Evolutionary conservation across 2,888 invertebrate genomes (phyloP).

Genomic region (Mythimna lalbum): DNA sequence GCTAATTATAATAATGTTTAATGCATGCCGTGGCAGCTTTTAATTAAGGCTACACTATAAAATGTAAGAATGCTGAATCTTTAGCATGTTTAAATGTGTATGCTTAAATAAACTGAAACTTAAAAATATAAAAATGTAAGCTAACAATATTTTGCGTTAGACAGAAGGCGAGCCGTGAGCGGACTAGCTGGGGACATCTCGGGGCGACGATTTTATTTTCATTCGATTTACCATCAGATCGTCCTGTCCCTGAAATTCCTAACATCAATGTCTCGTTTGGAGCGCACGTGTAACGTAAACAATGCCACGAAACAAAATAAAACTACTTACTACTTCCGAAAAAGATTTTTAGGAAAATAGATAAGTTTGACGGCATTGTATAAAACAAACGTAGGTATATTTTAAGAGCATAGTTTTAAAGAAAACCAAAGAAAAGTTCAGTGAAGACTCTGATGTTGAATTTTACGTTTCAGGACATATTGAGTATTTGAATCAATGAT

Average conservation of each 20-base stretch:
- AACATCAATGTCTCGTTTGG: constrained; percentile 10
- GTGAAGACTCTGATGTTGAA: not conserved
- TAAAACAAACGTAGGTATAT: not conserved
- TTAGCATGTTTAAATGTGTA: too few relatives aligned
- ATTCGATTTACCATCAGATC: constrained; percentile 35
- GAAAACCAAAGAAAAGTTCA: not conserved
- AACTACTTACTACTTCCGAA: constrained; percentile 23
- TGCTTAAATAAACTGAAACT: not conserved
- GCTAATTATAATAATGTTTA: too few relatives aligned
- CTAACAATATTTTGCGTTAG: constrained; percentile 10
- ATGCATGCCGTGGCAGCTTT: too few relatives aligned
- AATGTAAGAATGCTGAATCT: too few relatives aligned
- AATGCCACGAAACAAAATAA: constrained; percentile 25
- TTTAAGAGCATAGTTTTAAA: not conserved
- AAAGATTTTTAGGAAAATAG: constrained; percentile 19
- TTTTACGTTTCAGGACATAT: not conserved
- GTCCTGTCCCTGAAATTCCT: constrained; percentile 37
- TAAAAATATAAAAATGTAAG: constrained; percentile 1
- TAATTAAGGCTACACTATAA: too few relatives aligned
- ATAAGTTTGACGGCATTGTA: not conserved
- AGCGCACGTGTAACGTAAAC: constrained; percentile 26
- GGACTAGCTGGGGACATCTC: constrained; percentile 3
- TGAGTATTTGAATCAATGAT: too few relatives aligned
- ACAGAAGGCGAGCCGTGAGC: too few relatives aligned
- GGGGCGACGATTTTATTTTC: constrained; percentile 41